A percentile compares a stretch with the other conserved stretches of the same genome.
phyloP scores from a whole-genome alignment of 1,140 invertebrate species.

The Lepidotrigona ventralis region DNA sequence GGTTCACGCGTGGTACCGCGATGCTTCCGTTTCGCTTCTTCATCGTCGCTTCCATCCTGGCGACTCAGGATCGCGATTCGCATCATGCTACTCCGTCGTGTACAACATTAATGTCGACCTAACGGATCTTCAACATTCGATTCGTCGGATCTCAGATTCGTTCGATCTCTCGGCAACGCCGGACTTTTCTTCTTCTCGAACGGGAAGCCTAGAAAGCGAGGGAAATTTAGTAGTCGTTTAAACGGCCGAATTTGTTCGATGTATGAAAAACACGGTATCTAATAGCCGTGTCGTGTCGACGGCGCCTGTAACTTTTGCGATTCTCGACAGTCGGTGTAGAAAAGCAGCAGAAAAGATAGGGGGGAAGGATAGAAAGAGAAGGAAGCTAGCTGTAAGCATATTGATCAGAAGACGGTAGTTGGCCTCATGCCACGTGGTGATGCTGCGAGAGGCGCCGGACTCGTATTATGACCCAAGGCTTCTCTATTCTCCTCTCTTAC shows the following conservation, averaged over 20 bases:
- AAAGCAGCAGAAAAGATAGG: conserved; percentile 46
- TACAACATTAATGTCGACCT: too few species aligned
- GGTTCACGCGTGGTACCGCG: conserved; percentile 64
- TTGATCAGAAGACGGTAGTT: conserved; percentile 80
- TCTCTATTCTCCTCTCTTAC: conserved; percentile 76
- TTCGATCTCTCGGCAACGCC: not conserved
- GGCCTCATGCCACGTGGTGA: conserved; percentile 80
- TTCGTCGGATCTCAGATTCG: not conserved
- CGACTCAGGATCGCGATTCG: not conserved
- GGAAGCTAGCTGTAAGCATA: conserved; percentile 78
- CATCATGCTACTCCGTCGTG: too few species aligned
- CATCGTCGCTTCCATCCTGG: not conserved
- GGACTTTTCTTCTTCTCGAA: too few species aligned
- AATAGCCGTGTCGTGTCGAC: not conserved
- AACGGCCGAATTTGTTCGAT: not conserved
- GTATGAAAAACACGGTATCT: not conserved
- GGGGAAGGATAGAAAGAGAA: conserved; percentile 60
- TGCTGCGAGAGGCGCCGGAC: conserved; percentile 78
- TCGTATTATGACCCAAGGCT: conserved; percentile 79
- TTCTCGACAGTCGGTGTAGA: conserved; percentile 35
- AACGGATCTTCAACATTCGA: not conserved
- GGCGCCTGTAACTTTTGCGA: conserved; percentile 36
- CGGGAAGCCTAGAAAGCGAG: not conserved
- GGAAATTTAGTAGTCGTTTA: not conserved
- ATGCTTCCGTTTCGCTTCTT: not conserved